These are phyloP conservation scores for Diaphora mendica DNA, from an alignment of 2,888 invertebrate genomes.

Conservation along the genomic window DNA sequence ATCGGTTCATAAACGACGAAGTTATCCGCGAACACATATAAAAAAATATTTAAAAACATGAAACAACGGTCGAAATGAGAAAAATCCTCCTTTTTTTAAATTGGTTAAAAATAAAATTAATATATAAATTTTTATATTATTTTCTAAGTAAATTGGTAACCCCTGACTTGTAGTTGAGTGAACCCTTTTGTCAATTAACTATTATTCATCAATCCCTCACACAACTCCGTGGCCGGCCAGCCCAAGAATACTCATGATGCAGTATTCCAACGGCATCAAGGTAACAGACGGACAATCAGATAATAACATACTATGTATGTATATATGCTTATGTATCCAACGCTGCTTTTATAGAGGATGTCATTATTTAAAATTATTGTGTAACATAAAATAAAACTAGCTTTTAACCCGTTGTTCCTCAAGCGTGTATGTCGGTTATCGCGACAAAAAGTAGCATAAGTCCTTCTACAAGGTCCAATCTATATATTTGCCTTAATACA, in stretches of 20 bases:
- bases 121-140: not conserved
- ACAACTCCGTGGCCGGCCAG: constrained; percentile 62
- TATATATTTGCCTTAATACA: no score
- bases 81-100: no score
- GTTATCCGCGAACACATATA: no score
- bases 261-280: constrained; percentile 80
- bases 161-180: constrained; percentile 59
- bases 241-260: constrained; percentile 78
- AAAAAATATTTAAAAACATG: no score
- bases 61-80: no score
- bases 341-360: constrained; percentile 44
- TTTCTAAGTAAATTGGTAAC: constrained; percentile 26
- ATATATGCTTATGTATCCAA: constrained; percentile 51
- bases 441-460: no score
- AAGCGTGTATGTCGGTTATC: no score
- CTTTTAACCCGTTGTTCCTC: no score
- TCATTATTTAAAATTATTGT: constrained; percentile 25
- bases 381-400: no score
- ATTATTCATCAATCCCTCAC: constrained; percentile 48
- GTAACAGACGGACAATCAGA: constrained; percentile 67
- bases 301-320: constrained; percentile 41
- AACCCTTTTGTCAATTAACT: constrained; percentile 38
- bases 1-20: no score
- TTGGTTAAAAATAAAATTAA: no score
- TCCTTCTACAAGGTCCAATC: no score